These are phyloP conservation scores for Lepeophtheirus nordmannii DNA, from an alignment of 2,888 invertebrate species.

Conservation along the genomic window DNA sequence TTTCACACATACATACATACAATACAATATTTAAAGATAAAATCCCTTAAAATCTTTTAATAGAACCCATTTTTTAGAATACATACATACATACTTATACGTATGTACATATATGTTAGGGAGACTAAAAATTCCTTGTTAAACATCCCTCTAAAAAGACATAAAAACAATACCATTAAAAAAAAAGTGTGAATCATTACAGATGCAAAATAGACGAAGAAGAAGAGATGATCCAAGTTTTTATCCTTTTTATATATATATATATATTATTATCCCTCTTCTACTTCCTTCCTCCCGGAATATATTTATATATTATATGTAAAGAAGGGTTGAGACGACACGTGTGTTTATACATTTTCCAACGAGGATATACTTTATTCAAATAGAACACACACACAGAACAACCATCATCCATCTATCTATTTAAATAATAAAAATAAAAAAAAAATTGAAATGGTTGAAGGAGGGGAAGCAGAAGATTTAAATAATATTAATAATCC, in stretches of 20 bases:
- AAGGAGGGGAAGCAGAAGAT: background rate
- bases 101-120: too few species aligned
- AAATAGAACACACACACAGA: background rate
- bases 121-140: background rate
- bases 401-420: background rate
- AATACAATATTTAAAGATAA: too few species aligned
- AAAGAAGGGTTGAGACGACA: background rate
- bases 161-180: conserved; percentile 1
- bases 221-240: conserved; percentile 6
- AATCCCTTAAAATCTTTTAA: too few species aligned
- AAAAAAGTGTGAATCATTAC: conserved; percentile 5
- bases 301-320: too few species aligned
- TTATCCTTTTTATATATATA: too few species aligned
- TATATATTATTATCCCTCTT: background rate
- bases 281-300: too few species aligned
- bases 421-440: background rate
- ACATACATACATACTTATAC: too few species aligned
- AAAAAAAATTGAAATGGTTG: conserved; percentile 4
- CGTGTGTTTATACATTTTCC: background rate
- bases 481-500: conserved; percentile 7
- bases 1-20: too few species aligned
- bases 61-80: too few species aligned
- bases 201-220: background rate
- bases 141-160: background rate
- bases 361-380: background rate